phyloP scores from a whole-genome alignment of 2,113 vertebrate species.

The Casuarius casuarius region DNA sequence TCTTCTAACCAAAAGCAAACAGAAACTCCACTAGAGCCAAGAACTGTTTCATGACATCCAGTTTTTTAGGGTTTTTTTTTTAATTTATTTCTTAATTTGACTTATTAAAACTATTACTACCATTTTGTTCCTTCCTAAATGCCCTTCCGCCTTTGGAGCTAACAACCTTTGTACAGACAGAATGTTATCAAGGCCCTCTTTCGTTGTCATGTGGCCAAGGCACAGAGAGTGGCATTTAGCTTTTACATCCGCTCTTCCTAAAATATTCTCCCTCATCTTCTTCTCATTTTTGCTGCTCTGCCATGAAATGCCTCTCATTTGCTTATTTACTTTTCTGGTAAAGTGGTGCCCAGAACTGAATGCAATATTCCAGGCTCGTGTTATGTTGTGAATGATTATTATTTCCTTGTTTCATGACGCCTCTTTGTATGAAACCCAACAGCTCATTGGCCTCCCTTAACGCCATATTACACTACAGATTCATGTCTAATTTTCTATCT shows the following conservation, averaged over 20 bases:
- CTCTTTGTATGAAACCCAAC: constrained; percentile 31
- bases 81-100: neutral
- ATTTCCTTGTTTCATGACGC: neutral
- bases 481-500: constrained; percentile 57
- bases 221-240: neutral
- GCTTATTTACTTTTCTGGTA: neutral
- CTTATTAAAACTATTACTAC: neutral
- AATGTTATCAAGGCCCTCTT: neutral
- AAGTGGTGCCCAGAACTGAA: neutral
- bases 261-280: neutral
- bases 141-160: neutral
- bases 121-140: neutral
- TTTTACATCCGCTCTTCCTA: neutral
- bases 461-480: neutral
- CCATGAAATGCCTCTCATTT: neutral
- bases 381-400: constrained; percentile 25
- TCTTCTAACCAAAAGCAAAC: neutral
- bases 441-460: constrained; percentile 12
- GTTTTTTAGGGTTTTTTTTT: neutral
- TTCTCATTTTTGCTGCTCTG: neutral
- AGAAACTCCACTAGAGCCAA: neutral
- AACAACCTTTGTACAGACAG: neutral
- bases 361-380: neutral
- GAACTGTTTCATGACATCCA: neutral
- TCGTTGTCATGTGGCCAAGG: neutral